phyloP scores from a whole-genome alignment of 1,140 invertebrate genomes.

The Ceratina calcarata region DNA sequence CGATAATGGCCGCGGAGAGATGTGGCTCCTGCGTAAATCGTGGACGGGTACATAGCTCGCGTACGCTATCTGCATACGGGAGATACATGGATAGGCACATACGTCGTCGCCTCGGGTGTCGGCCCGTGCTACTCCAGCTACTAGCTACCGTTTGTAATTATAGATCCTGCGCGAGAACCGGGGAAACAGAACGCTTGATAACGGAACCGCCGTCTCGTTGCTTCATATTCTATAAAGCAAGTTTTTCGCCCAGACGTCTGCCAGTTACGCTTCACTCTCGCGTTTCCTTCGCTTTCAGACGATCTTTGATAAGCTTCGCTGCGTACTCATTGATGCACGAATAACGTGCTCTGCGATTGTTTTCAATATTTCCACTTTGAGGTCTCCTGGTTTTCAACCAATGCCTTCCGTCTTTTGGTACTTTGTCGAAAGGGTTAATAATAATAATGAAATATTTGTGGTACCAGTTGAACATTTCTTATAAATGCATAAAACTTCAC shows the following conservation, averaged over 20 bases:
- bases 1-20: not conserved
- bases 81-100: not conserved
- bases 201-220: not conserved
- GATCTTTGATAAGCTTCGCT: no score
- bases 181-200: conserved; percentile 16
- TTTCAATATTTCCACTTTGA: no score
- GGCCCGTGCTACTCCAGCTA: not conserved
- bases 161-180: conserved; percentile 15
- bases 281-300: conserved; percentile 1
- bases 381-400: no score
- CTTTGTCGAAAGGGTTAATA: no score
- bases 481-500: no score
- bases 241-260: conserved; percentile 17
- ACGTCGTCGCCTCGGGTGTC: not conserved
- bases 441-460: no score
- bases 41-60: not conserved
- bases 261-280: not conserved
- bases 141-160: conserved; percentile 22
- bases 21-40: not conserved
- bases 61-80: not conserved
- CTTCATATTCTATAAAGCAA: conserved; percentile 24
- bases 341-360: no score
- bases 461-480: no score
- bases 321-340: no score
- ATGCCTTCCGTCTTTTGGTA: no score